These are phyloP conservation scores for Erebia aethiops DNA, from an alignment of 2,888 invertebrate species.

Conservation along the genomic window DNA sequence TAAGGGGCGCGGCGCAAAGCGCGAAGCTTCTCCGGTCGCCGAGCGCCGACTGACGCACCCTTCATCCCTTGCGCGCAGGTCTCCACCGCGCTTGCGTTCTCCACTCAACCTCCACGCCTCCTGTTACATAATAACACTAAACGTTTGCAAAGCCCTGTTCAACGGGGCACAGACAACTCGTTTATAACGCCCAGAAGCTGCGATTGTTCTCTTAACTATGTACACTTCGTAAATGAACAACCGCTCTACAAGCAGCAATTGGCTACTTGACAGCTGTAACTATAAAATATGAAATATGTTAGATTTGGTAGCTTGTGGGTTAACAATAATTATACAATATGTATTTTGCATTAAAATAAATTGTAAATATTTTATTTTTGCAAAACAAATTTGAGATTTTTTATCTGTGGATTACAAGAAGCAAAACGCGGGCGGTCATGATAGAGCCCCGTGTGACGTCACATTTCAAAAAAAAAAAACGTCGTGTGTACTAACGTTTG, in stretches of 20 bases:
- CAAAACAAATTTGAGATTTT: too few species aligned
- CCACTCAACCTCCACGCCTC: conserved; percentile 63
- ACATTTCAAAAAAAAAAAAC: too few species aligned
- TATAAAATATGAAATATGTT: too few species aligned
- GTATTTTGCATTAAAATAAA: too few species aligned
- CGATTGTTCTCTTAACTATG: conserved; percentile 18
- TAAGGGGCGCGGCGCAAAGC: conserved; percentile 80
- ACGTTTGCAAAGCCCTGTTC: conserved; percentile 56
- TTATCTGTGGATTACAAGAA: too few species aligned
- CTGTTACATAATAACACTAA: conserved; percentile 70
- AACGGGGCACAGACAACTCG: conserved; percentile 39
- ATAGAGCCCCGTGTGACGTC: too few species aligned
- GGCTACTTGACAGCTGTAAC: too few species aligned
- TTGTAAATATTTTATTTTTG: too few species aligned
- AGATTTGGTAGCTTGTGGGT: too few species aligned
- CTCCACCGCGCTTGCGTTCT: conserved; percentile 66
- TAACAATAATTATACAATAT: too few species aligned
- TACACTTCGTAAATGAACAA: conserved; percentile 4
- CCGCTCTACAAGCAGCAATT: conserved; percentile 3
- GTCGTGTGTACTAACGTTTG: too few species aligned
- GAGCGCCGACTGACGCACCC: conserved; percentile 79
- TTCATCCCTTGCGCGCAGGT: conserved; percentile 53
- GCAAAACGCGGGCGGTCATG: too few species aligned
- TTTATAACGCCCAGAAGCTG: conserved; percentile 27
- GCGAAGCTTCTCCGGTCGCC: conserved; percentile 78